Percentiles rank a stretch among this genome's conserved stretches.
phyloP scores from a whole-genome alignment of 2,113 vertebrate genomes.

The Hemiscyllium ocellatum region DNA sequence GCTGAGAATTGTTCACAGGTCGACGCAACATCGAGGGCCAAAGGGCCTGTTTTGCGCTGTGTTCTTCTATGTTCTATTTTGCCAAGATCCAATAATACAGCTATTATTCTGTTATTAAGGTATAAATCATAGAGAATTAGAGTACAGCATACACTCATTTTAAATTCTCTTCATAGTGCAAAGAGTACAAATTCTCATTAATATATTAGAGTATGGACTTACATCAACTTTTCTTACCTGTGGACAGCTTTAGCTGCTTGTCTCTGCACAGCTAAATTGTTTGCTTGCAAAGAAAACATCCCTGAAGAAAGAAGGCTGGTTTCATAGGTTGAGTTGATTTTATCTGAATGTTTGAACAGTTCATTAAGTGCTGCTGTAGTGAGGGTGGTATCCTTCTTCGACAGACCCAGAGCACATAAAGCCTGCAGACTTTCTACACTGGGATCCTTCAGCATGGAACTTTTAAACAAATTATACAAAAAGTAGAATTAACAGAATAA shows the following conservation, averaged over 20 bases:
- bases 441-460: conserved; percentile 83
- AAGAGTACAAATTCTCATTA: background rate
- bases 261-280: conserved; percentile 63
- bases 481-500: background rate
- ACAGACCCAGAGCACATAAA: conserved; percentile 80
- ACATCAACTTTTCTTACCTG: conserved; percentile 57
- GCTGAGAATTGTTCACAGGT: too few relatives aligned
- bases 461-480: conserved; percentile 46
- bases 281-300: conserved; percentile 73
- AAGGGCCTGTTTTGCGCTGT: too few relatives aligned
- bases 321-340: conserved; percentile 55
- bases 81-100: background rate
- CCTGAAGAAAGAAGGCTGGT: conserved; percentile 74
- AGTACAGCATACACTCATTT: background rate
- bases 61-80: too few relatives aligned
- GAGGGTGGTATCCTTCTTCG: conserved; percentile 71
- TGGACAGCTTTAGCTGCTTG: conserved; percentile 78
- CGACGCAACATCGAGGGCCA: too few relatives aligned
- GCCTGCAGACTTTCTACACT: conserved; percentile 75
- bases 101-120: background rate
- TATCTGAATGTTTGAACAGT: conserved; percentile 67
- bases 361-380: conserved; percentile 82
- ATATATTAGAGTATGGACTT: background rate
- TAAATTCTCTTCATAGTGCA: background rate
- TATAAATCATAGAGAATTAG: background rate